Conservation (phyloP, 2,797 vertebrate species). For the Tapera naevia region DNA sequence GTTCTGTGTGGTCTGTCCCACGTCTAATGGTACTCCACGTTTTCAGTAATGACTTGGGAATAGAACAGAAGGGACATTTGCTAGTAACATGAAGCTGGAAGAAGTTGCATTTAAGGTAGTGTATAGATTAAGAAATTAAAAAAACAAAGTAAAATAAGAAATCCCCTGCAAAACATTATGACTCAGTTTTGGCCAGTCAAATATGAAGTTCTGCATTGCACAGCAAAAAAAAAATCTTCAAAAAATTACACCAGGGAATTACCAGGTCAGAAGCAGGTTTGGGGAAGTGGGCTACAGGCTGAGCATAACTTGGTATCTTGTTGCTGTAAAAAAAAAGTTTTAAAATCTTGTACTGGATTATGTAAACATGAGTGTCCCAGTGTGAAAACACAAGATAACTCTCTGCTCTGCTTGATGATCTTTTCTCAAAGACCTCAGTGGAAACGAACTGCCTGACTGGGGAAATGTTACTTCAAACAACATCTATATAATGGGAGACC, state of each 20-base stretch:
- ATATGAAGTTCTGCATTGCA: neutral
- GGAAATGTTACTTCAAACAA: neutral
- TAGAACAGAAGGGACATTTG: neutral
- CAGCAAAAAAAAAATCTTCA: neutral
- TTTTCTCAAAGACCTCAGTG: neutral
- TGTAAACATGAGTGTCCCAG: neutral
- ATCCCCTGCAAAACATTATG: neutral
- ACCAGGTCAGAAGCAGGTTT: neutral
- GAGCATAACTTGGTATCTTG: neutral
- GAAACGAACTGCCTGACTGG: neutral
- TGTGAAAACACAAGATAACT: neutral
- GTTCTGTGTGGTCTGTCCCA: neutral
- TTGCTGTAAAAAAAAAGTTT: neutral
- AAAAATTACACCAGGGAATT: neutral
- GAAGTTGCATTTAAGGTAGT: neutral
- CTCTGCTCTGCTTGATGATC: neutral
- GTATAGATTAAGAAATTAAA: neutral
- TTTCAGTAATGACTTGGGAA: neutral
- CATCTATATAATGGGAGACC: neutral
- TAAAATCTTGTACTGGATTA: neutral
- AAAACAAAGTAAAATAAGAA: neutral
- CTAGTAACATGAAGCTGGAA: neutral
- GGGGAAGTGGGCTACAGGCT: neutral
- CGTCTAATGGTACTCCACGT: neutral
- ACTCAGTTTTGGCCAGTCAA: neutral